Conservation (phyloP, 2,797 vertebrate species). For the Girardinus metallicus region DNA sequence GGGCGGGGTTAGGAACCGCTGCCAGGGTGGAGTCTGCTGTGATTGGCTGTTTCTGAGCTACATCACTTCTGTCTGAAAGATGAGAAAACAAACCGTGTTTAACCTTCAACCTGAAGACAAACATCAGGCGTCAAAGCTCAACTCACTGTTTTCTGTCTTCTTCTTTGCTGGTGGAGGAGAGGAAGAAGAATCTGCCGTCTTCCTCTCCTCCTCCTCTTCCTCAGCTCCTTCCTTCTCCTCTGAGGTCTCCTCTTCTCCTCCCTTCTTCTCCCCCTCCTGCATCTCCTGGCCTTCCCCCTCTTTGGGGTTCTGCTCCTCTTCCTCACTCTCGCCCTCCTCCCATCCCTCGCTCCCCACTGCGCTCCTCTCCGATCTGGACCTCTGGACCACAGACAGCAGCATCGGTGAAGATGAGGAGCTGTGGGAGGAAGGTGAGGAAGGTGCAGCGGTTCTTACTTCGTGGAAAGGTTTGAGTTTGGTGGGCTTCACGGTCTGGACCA, state of each 20-base stretch:
- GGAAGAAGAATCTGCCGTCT: conserved; percentile 83
- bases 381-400: conserved; percentile 41
- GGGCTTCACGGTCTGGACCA: conserved; percentile 95
- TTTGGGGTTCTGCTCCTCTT: conserved; percentile 34
- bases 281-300: conserved; percentile 59
- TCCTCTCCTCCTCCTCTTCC: conserved; percentile 42
- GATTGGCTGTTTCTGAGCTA: conserved; percentile 54
- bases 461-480: conserved; percentile 95
- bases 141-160: conserved; percentile 78
- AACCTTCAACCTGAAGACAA: background rate
- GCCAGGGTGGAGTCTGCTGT: conserved; percentile 42
- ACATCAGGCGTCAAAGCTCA: conserved; percentile 64
- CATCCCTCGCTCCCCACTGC: conserved; percentile 70
- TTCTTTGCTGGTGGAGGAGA: conserved; percentile 82
- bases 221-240: conserved; percentile 77
- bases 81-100: background rate
- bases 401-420: background rate
- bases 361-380: conserved; percentile 54
- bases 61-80: conserved; percentile 56
- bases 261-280: background rate
- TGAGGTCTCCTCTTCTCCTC: conserved; percentile 8
- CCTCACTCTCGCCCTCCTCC: conserved; percentile 76
- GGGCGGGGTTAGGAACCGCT: conserved; percentile 35
- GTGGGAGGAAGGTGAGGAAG: background rate
- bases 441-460: conserved; percentile 81